These are phyloP conservation scores for Arctocebus calabarensis DNA, from an alignment of 2,797 vertebrate genomes.

Conservation along the genomic window DNA sequence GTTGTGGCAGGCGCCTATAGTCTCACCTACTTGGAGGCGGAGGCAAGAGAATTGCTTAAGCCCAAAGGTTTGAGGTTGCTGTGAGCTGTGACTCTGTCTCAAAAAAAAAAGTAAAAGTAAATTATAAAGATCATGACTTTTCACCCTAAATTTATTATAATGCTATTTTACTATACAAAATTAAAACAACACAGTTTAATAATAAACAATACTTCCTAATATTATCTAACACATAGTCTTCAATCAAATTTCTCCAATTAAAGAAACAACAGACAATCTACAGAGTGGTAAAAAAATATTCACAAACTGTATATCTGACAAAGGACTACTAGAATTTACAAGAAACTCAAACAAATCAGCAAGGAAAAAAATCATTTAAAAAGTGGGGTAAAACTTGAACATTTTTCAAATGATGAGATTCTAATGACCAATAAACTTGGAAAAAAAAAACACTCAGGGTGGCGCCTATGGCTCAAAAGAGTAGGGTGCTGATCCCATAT, in stretches of 20 bases:
- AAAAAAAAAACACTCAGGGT: background rate
- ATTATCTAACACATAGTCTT: background rate
- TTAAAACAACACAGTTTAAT: background rate
- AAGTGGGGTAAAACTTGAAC: background rate
- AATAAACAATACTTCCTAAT: background rate
- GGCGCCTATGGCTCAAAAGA: no score
- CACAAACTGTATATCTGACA: background rate
- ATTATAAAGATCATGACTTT: background rate
- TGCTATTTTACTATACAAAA: background rate
- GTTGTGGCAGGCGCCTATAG: no score
- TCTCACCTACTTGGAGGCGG: no score
- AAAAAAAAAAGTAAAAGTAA: background rate
- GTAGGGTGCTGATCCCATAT: no score
- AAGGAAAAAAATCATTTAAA: background rate
- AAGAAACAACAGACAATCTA: background rate
- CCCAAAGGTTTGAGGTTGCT: no score
- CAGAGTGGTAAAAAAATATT: background rate
- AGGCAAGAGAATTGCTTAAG: no score
- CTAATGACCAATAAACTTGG: background rate
- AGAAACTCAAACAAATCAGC: background rate
- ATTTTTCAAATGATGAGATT: background rate
- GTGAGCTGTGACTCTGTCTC: no score
- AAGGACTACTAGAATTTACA: background rate
- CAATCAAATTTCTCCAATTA: slow-evolving; percentile 7
- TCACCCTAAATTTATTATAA: background rate